These are phyloP conservation scores for Catocala sponsa DNA, from an alignment of 2,888 invertebrate species.

Conservation along the genomic window DNA sequence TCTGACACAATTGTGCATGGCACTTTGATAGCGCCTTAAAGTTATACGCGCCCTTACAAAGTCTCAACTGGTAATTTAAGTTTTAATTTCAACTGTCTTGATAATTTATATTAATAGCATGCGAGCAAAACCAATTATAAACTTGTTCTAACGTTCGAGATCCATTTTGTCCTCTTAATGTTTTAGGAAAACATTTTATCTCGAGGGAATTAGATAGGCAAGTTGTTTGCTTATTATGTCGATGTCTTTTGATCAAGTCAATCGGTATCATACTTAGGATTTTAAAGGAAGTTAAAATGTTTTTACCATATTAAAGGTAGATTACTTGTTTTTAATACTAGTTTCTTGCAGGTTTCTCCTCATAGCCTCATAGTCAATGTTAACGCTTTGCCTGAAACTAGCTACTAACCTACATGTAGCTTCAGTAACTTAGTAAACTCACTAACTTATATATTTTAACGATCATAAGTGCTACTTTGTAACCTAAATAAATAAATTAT, in stretches of 20 bases:
- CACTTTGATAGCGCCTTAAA: conserved; percentile 29
- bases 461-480: too few species aligned
- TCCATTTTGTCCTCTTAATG: conserved; percentile 20
- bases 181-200: conserved; percentile 21
- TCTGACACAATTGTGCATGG: conserved; percentile 33
- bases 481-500: too few species aligned
- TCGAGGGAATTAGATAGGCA: conserved; percentile 13
- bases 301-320: too few species aligned
- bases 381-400: too few species aligned
- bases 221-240: too few species aligned
- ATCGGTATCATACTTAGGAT: not conserved
- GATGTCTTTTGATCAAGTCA: conserved; percentile 2
- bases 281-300: too few species aligned
- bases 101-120: conserved; percentile 42
- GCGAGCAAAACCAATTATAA: conserved; percentile 35
- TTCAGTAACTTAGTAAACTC: too few species aligned
- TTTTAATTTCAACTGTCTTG: conserved; percentile 42
- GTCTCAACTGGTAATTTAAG: conserved; percentile 40
- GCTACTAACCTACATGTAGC: too few species aligned
- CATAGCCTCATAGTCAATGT: too few species aligned
- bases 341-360: too few species aligned
- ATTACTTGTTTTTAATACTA: too few species aligned
- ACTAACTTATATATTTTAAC: too few species aligned
- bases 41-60: conserved; percentile 26
- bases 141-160: conserved; percentile 17